phyloP scores from a whole-genome alignment of 2,888 invertebrate species.

The Drosophila sordidapex region DNA sequence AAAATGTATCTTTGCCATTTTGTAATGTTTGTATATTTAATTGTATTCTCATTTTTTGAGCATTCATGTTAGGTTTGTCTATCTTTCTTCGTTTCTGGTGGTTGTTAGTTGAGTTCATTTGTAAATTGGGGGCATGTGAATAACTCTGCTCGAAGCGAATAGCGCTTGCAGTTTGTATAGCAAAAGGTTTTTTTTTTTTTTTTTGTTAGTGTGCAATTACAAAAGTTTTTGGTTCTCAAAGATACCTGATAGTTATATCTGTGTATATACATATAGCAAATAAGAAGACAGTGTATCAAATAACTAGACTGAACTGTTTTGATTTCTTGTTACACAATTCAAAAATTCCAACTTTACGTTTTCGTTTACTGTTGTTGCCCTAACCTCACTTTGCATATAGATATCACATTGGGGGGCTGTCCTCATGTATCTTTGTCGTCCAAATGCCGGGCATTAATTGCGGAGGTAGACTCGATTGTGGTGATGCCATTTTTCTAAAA shows the following conservation, averaged over 20 bases:
- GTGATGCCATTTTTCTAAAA: constrained; percentile 71
- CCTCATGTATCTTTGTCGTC: constrained; percentile 84
- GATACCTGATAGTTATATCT: constrained; percentile 18
- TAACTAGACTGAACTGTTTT: constrained; percentile 33
- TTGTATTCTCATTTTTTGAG: constrained; percentile 50
- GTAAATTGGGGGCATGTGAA: constrained; percentile 32
- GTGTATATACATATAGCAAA: constrained; percentile 20
- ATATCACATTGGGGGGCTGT: constrained; percentile 64
- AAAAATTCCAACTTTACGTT: constrained; percentile 12
- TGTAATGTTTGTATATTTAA: constrained; percentile 15
- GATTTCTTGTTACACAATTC: not conserved
- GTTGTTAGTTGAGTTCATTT: constrained; percentile 15
- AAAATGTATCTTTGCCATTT: constrained; percentile 35
- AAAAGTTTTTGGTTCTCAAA: constrained; percentile 39
- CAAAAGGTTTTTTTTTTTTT: constrained; percentile 23
- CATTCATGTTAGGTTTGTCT: constrained; percentile 34
- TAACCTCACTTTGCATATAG: constrained; percentile 11
- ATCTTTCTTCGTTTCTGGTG: not conserved
- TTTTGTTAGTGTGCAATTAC: constrained; percentile 38
- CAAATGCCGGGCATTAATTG: constrained; percentile 84
- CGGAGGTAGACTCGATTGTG: constrained; percentile 84
- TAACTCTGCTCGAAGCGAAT: constrained; percentile 35
- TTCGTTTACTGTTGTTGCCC: not conserved
- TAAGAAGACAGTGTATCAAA: constrained; percentile 52
- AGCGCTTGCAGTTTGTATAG: constrained; percentile 44